Evolutionary conservation across 2,888 invertebrate genomes (phyloP).

Genomic region (Parnassius glacialis): DNA sequence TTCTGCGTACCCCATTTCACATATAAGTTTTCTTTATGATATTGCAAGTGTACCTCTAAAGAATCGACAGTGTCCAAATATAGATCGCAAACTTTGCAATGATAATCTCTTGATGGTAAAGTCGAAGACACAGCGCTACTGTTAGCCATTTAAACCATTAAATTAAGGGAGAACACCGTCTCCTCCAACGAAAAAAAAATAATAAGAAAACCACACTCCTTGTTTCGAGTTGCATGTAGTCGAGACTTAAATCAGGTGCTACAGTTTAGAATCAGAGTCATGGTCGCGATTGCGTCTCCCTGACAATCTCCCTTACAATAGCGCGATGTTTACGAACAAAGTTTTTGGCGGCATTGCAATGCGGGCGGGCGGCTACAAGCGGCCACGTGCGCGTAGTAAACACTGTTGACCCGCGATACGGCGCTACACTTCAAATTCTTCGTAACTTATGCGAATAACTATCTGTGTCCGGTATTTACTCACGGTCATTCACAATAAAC

Average conservation of each 20-base stretch:
- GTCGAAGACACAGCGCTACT: conserved; percentile 77
- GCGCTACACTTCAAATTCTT: conserved; percentile 18
- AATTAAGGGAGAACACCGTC: conserved; percentile 72
- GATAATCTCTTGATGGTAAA: conserved; percentile 82
- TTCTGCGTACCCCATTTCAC: conserved; percentile 86
- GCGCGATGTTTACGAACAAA: conserved; percentile 68
- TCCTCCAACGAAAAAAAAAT: conserved; percentile 78
- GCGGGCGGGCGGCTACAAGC: conserved; percentile 45
- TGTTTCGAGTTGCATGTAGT: conserved; percentile 71
- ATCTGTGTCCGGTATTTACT: conserved; percentile 20
- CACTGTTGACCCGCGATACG: conserved; percentile 46
- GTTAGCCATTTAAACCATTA: conserved; percentile 79
- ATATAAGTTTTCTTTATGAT: conserved; percentile 88
- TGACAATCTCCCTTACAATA: conserved; percentile 58
- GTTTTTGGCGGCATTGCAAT: conserved; percentile 77
- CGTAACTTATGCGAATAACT: conserved; percentile 16
- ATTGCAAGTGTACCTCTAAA: conserved; percentile 89
- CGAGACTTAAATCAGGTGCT: conserved; percentile 58
- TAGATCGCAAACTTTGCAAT: conserved; percentile 88
- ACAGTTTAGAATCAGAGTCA: conserved; percentile 69
- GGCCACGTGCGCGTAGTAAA: conserved; percentile 75
- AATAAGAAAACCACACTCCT: conserved; percentile 70
- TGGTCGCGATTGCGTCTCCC: conserved; percentile 55
- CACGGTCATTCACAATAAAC: conserved; percentile 8
- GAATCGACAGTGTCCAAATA: conserved; percentile 88